Conservation (phyloP, 2,888 invertebrate genomes). For the Incurvaria masculella region DNA sequence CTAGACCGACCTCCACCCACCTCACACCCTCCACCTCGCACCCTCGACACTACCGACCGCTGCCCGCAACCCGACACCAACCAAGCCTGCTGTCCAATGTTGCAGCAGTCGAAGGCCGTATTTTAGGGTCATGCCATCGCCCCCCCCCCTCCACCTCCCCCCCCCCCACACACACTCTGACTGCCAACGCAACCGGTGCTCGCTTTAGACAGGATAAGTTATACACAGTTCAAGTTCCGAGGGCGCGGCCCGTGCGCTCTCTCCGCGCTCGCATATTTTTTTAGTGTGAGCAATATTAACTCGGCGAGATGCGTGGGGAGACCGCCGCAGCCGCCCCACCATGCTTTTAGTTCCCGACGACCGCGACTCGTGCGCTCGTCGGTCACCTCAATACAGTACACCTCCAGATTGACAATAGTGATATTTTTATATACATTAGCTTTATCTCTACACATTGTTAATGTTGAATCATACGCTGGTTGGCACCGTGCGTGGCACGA, state of each 20-base stretch:
- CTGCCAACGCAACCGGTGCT: constrained; percentile 46
- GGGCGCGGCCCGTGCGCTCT: constrained; percentile 30
- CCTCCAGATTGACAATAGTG: constrained; percentile 34
- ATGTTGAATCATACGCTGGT: constrained; percentile 53
- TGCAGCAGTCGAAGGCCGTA: no score
- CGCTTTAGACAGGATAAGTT: constrained; percentile 51
- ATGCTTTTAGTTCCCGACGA: background rate
- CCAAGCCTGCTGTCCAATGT: no score
- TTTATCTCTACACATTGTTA: constrained; percentile 53
- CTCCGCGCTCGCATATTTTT: no score
- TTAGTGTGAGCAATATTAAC: no score
- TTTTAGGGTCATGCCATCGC: no score
- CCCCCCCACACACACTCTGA: constrained; percentile 29
- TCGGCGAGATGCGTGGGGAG: no score
- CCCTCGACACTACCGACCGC: background rate
- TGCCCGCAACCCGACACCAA: no score
- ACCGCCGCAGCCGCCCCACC: background rate
- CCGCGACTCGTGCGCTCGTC: background rate
- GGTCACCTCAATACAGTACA: background rate
- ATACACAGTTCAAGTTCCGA: constrained; percentile 25
- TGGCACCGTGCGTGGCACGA: no score
- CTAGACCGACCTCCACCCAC: background rate
- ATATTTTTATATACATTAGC: constrained; percentile 56
- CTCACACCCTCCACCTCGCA: background rate
- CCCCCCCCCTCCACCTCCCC: constrained; percentile 62